A percentile compares a stretch with the other conserved stretches of the same genome.
phyloP scores from a whole-genome alignment of 2,113 vertebrate species.

The Oreochromis spilurus region DNA sequence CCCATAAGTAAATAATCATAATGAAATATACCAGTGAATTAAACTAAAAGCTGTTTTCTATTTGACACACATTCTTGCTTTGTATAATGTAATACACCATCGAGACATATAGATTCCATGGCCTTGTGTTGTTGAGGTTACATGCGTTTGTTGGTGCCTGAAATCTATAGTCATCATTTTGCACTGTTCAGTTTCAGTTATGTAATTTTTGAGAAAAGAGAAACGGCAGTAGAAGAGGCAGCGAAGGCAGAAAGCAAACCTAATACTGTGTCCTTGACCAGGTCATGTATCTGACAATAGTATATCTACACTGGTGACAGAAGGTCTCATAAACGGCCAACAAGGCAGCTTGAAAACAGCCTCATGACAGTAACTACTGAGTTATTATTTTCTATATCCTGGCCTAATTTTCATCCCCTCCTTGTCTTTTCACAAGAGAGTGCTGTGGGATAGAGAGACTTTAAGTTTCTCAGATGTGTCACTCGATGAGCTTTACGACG shows the following conservation, averaged over 20 bases:
- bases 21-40: background rate
- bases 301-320: background rate
- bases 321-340: background rate
- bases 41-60: background rate
- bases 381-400: background rate
- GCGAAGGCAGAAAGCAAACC: background rate
- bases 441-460: background rate
- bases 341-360: background rate
- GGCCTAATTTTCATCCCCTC: background rate
- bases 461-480: conserved; percentile 18
- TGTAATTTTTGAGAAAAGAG: background rate
- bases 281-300: conserved; percentile 1
- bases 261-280: conserved; percentile 6
- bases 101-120: background rate
- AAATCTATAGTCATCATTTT: background rate
- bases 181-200: background rate
- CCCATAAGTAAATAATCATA: background rate
- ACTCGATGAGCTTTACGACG: conserved; percentile 35
- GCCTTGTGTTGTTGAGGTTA: background rate
- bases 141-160: background rate
- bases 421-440: background rate
- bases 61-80: background rate
- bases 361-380: background rate
- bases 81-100: background rate
- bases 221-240: background rate